Evolutionary conservation across 2,888 invertebrate species (phyloP).

Genomic region (Tinea trinotella): DNA sequence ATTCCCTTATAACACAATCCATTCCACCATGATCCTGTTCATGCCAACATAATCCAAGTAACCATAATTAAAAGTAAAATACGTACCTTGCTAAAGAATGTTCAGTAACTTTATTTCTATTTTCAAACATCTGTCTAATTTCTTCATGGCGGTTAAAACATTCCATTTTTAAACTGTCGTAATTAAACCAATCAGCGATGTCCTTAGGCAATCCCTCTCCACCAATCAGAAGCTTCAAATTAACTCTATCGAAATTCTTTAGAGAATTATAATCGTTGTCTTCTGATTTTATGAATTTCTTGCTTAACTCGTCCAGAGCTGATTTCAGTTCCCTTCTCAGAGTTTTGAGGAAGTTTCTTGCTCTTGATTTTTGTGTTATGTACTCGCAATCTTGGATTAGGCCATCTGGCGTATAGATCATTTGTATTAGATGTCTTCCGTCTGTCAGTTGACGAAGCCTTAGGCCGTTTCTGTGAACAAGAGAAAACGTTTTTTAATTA

Average conservation of each 20-base stretch:
- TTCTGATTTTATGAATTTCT: conserved; percentile 30
- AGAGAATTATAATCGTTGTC: conserved; percentile 48
- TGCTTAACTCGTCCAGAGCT: conserved; percentile 51
- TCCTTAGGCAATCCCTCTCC: conserved; percentile 60
- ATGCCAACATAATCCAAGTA: no score
- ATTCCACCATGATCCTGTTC: no score
- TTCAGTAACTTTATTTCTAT: conserved; percentile 42
- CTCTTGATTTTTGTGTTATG: conserved; percentile 66
- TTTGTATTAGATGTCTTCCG: conserved; percentile 77
- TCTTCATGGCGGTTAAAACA: conserved; percentile 64
- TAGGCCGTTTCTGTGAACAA: conserved; percentile 66
- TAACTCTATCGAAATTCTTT: conserved; percentile 66
- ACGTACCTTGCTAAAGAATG: conserved; percentile 46
- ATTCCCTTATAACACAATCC: no score
- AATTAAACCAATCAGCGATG: conserved; percentile 72
- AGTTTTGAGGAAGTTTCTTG: conserved; percentile 72
- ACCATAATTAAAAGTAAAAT: no score
- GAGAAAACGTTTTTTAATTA: conserved; percentile 23
- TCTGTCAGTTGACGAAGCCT: conserved; percentile 78
- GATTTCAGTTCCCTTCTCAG: conserved; percentile 71
- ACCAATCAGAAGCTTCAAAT: conserved; percentile 64
- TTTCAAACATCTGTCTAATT: conserved; percentile 48
- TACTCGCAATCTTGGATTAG: conserved; percentile 78
- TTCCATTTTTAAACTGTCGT: conserved; percentile 67
- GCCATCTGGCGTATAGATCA: conserved; percentile 75